Evolutionary conservation across 2,888 invertebrate species (phyloP), one percentile per base, ranked within the genome.

Genomic region (Trichopria drosophilae): DNA sequence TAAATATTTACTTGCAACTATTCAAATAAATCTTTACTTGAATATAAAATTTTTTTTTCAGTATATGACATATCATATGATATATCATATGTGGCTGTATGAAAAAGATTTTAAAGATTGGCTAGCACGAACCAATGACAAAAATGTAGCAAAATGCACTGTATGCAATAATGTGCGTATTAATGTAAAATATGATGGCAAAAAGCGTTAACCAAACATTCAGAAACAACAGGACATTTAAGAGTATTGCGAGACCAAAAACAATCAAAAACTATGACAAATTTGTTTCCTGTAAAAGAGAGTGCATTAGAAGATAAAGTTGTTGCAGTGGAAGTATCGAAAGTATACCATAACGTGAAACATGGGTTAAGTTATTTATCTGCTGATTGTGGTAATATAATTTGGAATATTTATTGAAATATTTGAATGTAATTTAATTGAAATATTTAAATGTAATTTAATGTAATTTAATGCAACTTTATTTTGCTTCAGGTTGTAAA

Each of bases 141-240:
- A 7, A 34, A 34, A 34, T 34, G 34, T 15, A n/a, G n/a, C 34
- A 7, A 34, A 34, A 34, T 34, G 34, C n/a, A 15, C 20, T 9
- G 3, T 34, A 19, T 34, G 19, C 16, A 18, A 34, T n/a, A 12
- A 34, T 34, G n/a, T 6, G 20, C 19, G 5, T 6, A 34, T 34
- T 19, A n/a, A 20, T 35, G 18, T 35, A 6, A 35, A 6, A 35
- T 35, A 35, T 12, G 35, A 19, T 10, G 35, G 35, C 6, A 35
- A 16, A 35, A 35, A 19, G 19, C 35, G 6, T 6, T 35, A 35
- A 35, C 15, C 20, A 19, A 20, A 16, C 19, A 35, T 35, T n/a
- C 35, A 19, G 35, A 35, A 19, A 6, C 35, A 18, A 20, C 19
- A 10, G 19, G 19, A 12, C 18, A n/a, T 10, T 1, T 1, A 3